Evolutionary conservation across 2,888 invertebrate species (phyloP).

Genomic region (Choreutis nemorana): DNA sequence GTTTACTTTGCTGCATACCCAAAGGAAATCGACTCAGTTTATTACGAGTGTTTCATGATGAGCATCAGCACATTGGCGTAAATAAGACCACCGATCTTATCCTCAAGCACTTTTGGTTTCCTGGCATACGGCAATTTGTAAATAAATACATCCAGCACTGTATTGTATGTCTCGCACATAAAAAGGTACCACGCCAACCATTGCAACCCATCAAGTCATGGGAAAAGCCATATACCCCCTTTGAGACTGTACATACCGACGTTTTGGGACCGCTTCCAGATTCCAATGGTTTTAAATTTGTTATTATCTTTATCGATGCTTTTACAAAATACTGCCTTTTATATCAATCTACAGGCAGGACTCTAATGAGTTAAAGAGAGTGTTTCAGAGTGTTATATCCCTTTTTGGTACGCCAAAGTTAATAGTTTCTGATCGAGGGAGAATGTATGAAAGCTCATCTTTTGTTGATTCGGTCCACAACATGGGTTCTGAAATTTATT

Average conservation of each 20-base stretch:
- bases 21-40: conserved; percentile 6
- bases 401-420: conserved; percentile 7
- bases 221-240: not conserved
- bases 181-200: conserved; percentile 3
- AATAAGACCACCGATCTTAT: conserved; percentile 7
- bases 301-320: conserved; percentile 8
- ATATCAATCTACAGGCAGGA: conserved; percentile 8
- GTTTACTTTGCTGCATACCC: conserved; percentile 6
- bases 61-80: conserved; percentile 6
- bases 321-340: conserved; percentile 8
- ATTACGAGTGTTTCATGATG: conserved; percentile 6
- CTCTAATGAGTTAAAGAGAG: conserved; percentile 5
- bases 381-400: not conserved
- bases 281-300: conserved; percentile 9
- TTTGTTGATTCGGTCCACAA: not conserved
- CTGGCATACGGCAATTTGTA: conserved; percentile 2
- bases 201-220: conserved; percentile 1
- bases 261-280: conserved; percentile 8
- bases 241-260: not conserved
- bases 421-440: conserved; percentile 4
- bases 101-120: conserved; percentile 7
- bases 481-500: not conserved
- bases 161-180: conserved; percentile 5
- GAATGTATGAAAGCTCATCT: conserved; percentile 4
- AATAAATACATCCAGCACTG: conserved; percentile 5